These are phyloP conservation scores for Mellivora capensis DNA, from an alignment of 2,113 vertebrate genomes.

Conservation along the genomic window DNA sequence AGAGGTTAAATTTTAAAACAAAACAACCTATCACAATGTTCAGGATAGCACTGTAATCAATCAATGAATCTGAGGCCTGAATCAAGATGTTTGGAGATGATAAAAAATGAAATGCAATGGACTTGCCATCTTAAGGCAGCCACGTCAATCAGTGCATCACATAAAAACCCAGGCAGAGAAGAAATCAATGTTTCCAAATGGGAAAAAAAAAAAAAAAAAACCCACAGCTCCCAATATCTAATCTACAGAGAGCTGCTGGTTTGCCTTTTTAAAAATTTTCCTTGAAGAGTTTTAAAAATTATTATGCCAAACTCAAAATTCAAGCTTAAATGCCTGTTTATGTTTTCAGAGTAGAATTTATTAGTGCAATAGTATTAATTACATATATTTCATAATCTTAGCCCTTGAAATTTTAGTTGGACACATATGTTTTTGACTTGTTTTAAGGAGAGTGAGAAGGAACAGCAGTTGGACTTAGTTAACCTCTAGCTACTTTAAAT, in stretches of 20 bases:
- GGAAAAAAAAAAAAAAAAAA: background rate
- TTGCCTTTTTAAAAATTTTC: slow-evolving; percentile 48
- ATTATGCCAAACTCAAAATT: slow-evolving; percentile 48
- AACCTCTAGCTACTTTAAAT: background rate
- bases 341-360: background rate
- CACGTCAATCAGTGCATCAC: background rate
- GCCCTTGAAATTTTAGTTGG: background rate
- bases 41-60: background rate
- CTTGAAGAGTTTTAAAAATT: slow-evolving; percentile 40
- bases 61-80: slow-evolving; percentile 12
- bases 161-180: background rate
- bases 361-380: background rate
- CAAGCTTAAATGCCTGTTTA: slow-evolving; percentile 41
- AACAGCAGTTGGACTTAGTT: background rate
- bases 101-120: slow-evolving; percentile 55
- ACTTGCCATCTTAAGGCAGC: background rate
- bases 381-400: slow-evolving; percentile 5
- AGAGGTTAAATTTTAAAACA: slow-evolving; percentile 60
- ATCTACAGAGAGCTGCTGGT: background rate
- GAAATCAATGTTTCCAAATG: slow-evolving; percentile 66
- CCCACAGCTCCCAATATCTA: slow-evolving; percentile 5
- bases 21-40: slow-evolving; percentile 6
- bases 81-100: slow-evolving; percentile 65
- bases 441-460: background rate
- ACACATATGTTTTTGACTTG: background rate